phyloP scores from a whole-genome alignment of 64 coral and sea anemone genomes.

The Cladopsammia gracilis region DNA sequence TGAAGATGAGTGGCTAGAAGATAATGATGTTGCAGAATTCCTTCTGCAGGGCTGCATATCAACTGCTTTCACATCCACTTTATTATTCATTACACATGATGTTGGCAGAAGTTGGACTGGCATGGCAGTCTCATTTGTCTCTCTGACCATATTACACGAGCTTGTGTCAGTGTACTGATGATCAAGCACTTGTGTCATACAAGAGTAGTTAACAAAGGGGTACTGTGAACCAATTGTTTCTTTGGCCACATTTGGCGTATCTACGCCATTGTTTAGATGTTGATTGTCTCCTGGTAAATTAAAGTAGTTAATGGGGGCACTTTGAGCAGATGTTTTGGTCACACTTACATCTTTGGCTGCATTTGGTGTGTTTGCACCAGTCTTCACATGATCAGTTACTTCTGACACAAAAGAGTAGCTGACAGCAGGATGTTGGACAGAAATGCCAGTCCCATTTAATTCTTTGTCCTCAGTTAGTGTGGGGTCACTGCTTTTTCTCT shows the following conservation, averaged over 20 bases:
- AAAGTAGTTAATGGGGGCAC: background rate
- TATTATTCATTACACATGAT: background rate
- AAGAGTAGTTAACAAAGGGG: background rate
- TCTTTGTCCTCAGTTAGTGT: background rate
- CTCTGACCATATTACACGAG: background rate
- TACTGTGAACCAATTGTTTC: background rate
- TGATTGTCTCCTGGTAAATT: too few relatives aligned
- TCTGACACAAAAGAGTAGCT: background rate
- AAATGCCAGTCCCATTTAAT: background rate
- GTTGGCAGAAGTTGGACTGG: too few relatives aligned
- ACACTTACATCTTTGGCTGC: background rate
- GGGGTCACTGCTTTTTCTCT: slow-evolving; percentile 9
- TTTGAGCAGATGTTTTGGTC: background rate
- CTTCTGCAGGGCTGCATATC: background rate
- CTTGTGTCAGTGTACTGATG: background rate
- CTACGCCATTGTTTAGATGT: background rate
- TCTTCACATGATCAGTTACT: background rate
- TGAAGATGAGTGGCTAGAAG: background rate
- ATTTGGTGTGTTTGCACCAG: background rate
- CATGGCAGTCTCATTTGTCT: background rate
- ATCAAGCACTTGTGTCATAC: background rate
- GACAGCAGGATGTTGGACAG: background rate
- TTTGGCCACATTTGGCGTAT: background rate
- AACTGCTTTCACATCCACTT: background rate
- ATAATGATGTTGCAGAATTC: background rate